A percentile compares a stretch with the other conserved stretches of the same genome.
phyloP scores from a whole-genome alignment of 2,888 invertebrate genomes.

The Biston betularia region DNA sequence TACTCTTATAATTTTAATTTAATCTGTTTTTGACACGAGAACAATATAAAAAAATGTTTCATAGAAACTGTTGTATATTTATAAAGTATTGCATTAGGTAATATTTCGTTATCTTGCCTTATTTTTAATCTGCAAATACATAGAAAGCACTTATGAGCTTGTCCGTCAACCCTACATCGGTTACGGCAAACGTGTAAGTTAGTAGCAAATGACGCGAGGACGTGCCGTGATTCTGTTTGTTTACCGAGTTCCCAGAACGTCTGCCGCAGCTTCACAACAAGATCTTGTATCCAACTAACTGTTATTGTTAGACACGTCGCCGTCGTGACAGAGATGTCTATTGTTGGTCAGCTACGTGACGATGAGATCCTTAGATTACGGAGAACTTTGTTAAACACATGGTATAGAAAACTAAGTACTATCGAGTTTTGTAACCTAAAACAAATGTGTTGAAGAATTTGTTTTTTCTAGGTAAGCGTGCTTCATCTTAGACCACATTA shows the following conservation, averaged over 20 bases:
- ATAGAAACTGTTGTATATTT: no score
- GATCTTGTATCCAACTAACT: conserved; percentile 40
- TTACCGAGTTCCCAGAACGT: conserved; percentile 71
- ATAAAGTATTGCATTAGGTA: no score
- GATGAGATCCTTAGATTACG: conserved; percentile 16
- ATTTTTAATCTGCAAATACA: not conserved
- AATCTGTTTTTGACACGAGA: no score
- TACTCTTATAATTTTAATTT: no score
- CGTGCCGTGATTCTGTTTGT: conserved; percentile 81
- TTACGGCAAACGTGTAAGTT: conserved; percentile 77
- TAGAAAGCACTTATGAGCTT: not conserved
- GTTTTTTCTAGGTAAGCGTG: no score
- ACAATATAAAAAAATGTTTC: no score
- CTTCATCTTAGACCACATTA: no score
- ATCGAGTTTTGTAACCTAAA: not conserved
- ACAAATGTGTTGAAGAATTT: not conserved
- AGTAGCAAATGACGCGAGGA: conserved; percentile 78
- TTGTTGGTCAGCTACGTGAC: conserved; percentile 27
- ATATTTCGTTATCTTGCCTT: no score
- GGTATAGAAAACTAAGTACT: no score
- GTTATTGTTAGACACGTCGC: conserved; percentile 35
- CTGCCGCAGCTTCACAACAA: conserved; percentile 49
- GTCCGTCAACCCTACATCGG: conserved; percentile 60
- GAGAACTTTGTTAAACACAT: not conserved
- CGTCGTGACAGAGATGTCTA: conserved; percentile 22